Percentiles rank a stretch among this genome's conserved stretches.
Evolutionary conservation across 2,113 vertebrate genomes (phyloP).

Genomic region (Menura novaehollandiae): DNA sequence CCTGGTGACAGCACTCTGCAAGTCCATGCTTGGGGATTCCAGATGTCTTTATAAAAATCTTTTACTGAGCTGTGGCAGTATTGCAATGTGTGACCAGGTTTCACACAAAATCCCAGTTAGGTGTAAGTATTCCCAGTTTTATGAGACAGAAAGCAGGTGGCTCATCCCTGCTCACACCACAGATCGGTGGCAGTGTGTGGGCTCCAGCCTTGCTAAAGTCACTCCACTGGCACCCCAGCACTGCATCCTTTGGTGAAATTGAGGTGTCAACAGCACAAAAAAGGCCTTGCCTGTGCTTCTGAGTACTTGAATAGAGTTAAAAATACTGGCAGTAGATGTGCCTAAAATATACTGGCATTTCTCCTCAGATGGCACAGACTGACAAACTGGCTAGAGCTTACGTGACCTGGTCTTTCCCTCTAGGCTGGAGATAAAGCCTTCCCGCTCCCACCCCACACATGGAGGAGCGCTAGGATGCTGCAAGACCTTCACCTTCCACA

Average conservation of each 20-base stretch:
- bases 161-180: background rate
- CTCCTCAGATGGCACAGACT: rapidly evolving
- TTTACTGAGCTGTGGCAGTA: background rate
- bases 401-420: rapidly evolving
- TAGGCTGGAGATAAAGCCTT: background rate
- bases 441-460: background rate
- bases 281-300: background rate
- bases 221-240: background rate
- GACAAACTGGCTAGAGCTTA: background rate
- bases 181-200: background rate
- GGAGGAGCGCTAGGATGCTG: background rate
- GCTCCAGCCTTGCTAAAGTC: background rate
- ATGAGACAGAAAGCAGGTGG: background rate
- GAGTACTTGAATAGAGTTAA: background rate
- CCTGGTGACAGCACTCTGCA: rapidly evolving
- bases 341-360: background rate
- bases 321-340: background rate
- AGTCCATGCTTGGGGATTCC: background rate
- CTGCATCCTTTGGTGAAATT: background rate
- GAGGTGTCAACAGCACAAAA: background rate
- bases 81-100: background rate
- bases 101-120: background rate
- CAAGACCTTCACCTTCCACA: background rate
- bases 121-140: background rate
- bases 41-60: background rate